phyloP scores from a whole-genome alignment of 2,797 vertebrate genomes.

The Sebastes alutus region DNA sequence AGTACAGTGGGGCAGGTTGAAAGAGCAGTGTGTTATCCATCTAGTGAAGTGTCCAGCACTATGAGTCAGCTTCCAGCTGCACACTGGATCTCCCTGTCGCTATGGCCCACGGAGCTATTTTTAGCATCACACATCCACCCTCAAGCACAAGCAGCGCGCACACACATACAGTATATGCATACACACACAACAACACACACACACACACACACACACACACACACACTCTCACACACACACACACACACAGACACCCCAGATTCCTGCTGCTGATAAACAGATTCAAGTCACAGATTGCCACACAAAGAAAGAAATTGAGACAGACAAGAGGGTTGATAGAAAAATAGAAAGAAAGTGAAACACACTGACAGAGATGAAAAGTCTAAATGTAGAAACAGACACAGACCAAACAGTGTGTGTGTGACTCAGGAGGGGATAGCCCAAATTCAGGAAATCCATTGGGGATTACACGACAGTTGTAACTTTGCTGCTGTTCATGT shows the following conservation, averaged over 20 bases:
- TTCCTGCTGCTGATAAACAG: constrained; percentile 3
- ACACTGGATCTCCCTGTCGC: constrained; percentile 61
- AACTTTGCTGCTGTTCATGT: constrained; percentile 41
- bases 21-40: constrained; percentile 39
- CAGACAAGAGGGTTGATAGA: background rate
- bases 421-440: constrained; percentile 37
- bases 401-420: constrained; percentile 7
- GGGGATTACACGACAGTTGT: constrained; percentile 46
- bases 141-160: constrained; percentile 11
- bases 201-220: background rate
- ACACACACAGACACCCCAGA: background rate
- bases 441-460: constrained; percentile 44
- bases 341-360: constrained; percentile 12
- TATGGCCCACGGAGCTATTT: constrained; percentile 69
- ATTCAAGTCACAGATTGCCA: constrained; percentile 12
- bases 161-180: background rate
- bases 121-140: constrained; percentile 58
- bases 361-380: constrained; percentile 18
- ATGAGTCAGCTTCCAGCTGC: constrained; percentile 64
- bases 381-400: background rate
- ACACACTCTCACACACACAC: background rate
- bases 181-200: background rate
- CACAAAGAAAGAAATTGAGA: background rate
- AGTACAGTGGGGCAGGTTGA: constrained; percentile 14
- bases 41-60: constrained; percentile 49